A percentile compares a stretch with the other conserved stretches of the same genome.
These are phyloP conservation scores for Laticauda laticaudata DNA, from an alignment of 2,113 vertebrate species.

Conservation along the genomic window DNA sequence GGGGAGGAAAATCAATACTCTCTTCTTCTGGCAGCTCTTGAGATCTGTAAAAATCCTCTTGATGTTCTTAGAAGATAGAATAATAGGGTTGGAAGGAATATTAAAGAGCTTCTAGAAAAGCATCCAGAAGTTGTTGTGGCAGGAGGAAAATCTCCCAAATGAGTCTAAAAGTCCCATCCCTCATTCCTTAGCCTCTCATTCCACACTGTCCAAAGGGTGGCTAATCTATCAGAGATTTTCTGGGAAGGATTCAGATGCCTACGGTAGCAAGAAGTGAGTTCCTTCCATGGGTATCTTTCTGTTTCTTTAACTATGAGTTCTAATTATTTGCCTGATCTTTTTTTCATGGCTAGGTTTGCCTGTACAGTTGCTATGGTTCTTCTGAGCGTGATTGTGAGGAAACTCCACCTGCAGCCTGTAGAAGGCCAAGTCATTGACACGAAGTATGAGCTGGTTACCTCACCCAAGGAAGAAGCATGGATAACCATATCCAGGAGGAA, in stretches of 20 bases:
- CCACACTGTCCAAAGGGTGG: neutral
- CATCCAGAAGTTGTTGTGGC: neutral
- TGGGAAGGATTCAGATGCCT: neutral
- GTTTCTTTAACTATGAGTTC: neutral
- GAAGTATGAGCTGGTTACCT: slow-evolving; percentile 89
- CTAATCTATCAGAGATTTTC: neutral
- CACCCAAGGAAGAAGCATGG: slow-evolving; percentile 93
- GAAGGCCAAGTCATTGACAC: slow-evolving; percentile 85
- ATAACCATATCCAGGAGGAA: slow-evolving; percentile 84
- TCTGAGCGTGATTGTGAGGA: slow-evolving; percentile 81
- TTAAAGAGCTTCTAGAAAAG: neutral
- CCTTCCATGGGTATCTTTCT: neutral
- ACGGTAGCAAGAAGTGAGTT: neutral
- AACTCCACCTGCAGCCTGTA: slow-evolving; percentile 77
- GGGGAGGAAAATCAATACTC: neutral
- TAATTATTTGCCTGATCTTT: slow-evolving; percentile 3
- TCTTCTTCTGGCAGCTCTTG: neutral
- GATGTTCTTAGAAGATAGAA: neutral
- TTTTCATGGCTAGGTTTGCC: slow-evolving; percentile 79
- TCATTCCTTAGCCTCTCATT: neutral
- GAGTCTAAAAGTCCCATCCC: neutral
- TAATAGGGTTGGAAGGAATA: neutral
- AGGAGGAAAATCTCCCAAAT: neutral
- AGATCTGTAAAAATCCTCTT: neutral
- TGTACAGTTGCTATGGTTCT: slow-evolving; percentile 86